Base-by-base conservation (phyloP, 2,888 invertebrate species). In the Psylliodes chrysocephalus region DNA sequence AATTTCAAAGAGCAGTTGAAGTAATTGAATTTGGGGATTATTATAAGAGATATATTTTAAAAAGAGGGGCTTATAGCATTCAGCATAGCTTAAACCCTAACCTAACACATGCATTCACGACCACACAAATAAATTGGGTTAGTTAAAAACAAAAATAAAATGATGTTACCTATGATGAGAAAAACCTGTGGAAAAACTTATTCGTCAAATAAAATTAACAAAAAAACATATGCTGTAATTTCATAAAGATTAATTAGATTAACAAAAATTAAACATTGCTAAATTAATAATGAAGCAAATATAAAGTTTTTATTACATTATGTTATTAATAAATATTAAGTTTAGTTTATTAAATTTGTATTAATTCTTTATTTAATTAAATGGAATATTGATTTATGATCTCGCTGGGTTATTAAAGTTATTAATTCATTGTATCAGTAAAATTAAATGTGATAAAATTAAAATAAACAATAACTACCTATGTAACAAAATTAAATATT, bases 21-120 rank as follows among this genome's bases (percentile, higher is more conserved):
- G 6, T 22, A 22, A 22, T 4, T 2, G n/a, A n/a, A n/a, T n/a
- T n/a, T n/a, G n/a, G n/a, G n/a, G n/a, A n/a, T n/a, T n/a, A n/a
- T n/a, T n/a, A n/a, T n/a, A n/a, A n/a, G n/a, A n/a, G n/a, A n/a
- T n/a, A n/a, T n/a, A n/a, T n/a, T n/a, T 22, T 4, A 22, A 22
- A 6, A 22, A 2, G 12, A 14, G 4, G 35, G 10, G 35, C 35
- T 57, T 47, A 54, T 55, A 44, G 60, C 68, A 61, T 54, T 53
- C 42, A 57, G 61, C 65, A 47, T 73, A 73, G 75, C 75, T 74
- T 75, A 71, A 72, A 70, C 79, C 80, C 78, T 80, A 78, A 79
- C 80, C 81, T 80, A 80, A 74, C 78, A 76, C 81, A 81, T 81
- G 81, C 82, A 82, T 77, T 77, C 81, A 79, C 79, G 81, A 81